Percentiles rank a stretch among this genome's conserved stretches.
phyloP scores from a whole-genome alignment of 2,888 invertebrate genomes.

The Philereme transversata region DNA sequence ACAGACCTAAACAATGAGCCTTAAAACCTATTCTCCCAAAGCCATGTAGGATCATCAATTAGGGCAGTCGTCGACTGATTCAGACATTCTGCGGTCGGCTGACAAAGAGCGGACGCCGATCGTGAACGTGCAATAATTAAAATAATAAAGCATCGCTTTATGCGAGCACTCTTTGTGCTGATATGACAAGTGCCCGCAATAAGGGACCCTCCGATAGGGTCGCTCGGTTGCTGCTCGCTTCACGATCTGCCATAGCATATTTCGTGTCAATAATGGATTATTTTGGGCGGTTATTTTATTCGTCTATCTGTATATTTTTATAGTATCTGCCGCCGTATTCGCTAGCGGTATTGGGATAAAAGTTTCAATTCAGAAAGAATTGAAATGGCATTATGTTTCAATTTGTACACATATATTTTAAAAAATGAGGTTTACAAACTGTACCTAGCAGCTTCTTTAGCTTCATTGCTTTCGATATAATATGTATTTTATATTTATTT shows the following conservation, averaged over 20 bases:
- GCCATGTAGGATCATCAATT: conserved; percentile 64
- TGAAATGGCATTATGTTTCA: too few relatives aligned
- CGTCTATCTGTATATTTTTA: background rate
- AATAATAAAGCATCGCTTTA: conserved; percentile 78
- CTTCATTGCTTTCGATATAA: too few relatives aligned
- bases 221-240: conserved; percentile 29
- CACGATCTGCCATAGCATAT: conserved; percentile 11
- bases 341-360: too few relatives aligned
- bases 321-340: too few relatives aligned
- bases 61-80: conserved; percentile 65
- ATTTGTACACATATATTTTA: too few relatives aligned
- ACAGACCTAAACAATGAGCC: background rate
- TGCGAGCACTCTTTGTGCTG: conserved; percentile 67
- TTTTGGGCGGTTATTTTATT: conserved; percentile 25
- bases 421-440: too few relatives aligned
- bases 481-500: too few relatives aligned
- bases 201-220: conserved; percentile 65
- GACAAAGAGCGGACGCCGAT: conserved; percentile 72
- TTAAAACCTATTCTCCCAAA: conserved; percentile 18
- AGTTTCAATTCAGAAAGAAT: too few relatives aligned
- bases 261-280: conserved; percentile 25
- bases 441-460: too few relatives aligned
- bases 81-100: conserved; percentile 59
- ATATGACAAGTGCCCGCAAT: conserved; percentile 83
- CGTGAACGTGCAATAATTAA: conserved; percentile 79